Evolutionary conservation across 2,888 invertebrate genomes (phyloP).

Genomic region (Brenthis hecate): DNA sequence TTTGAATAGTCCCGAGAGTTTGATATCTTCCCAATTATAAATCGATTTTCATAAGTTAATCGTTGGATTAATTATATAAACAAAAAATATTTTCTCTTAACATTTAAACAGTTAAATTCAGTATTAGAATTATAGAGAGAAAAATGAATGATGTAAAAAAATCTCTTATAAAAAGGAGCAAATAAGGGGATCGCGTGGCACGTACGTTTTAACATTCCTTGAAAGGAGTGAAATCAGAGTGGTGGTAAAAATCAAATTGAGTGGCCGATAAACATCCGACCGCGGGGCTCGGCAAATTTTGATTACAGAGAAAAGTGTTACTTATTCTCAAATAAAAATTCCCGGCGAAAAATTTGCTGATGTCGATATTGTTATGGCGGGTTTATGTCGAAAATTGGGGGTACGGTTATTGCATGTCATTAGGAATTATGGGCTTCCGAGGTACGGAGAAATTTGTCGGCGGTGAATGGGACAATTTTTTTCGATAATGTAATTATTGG

Average conservation of each 20-base stretch:
- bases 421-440: conserved; percentile 82
- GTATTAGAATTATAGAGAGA: no score
- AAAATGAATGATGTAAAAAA: no score
- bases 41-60: no score
- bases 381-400: conserved; percentile 82
- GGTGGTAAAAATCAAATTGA: conserved; percentile 80
- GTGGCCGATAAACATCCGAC: conserved; percentile 76
- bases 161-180: conserved; percentile 10
- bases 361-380: conserved; percentile 83
- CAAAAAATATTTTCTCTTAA: no score
- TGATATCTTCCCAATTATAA: no score
- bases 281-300: conserved; percentile 69
- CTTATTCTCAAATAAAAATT: conserved; percentile 79
- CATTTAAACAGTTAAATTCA: no score
- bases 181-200: conserved; percentile 39
- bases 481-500: conserved; percentile 81
- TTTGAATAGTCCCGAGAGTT: no score
- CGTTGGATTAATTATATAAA: no score
- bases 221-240: conserved; percentile 68
- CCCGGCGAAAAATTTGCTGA: conserved; percentile 73
- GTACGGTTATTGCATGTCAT: conserved; percentile 83
- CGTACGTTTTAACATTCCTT: conserved; percentile 62
- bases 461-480: conserved; percentile 65
- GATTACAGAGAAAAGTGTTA: conserved; percentile 80
- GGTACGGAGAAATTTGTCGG: conserved; percentile 69